A percentile compares a stretch with the other conserved stretches of the same genome.
phyloP scores from a whole-genome alignment of 2,888 invertebrate genomes.

The Candidula unifasciata region DNA sequence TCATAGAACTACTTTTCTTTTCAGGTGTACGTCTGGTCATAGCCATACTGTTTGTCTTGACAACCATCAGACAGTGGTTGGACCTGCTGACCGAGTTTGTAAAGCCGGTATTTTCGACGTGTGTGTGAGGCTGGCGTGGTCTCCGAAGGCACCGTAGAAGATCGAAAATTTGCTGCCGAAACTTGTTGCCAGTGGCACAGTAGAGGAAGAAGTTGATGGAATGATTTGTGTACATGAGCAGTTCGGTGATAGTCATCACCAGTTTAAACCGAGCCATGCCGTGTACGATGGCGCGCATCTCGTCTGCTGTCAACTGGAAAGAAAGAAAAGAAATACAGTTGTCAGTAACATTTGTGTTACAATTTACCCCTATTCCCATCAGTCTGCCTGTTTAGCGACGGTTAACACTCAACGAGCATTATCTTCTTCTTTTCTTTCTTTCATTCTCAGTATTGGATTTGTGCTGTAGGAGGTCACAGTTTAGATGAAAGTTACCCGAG shows the following conservation, averaged over 20 bases:
- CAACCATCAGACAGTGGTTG: not conserved
- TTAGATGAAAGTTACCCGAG: too few relatives aligned
- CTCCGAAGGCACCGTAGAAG: constrained; percentile 35
- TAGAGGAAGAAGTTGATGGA: constrained; percentile 71
- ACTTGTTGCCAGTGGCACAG: constrained; percentile 68
- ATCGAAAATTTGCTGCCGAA: constrained; percentile 64
- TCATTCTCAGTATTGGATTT: too few relatives aligned
- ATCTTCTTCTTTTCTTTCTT: too few relatives aligned
- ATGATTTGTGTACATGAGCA: constrained; percentile 71
- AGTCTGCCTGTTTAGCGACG: too few relatives aligned
- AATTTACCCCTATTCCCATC: too few relatives aligned
- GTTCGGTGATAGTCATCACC: constrained; percentile 59
- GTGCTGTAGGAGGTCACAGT: too few relatives aligned
- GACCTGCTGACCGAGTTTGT: constrained; percentile 11
- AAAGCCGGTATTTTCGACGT: not conserved
- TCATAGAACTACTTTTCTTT: constrained; percentile 26
- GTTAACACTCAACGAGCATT: too few relatives aligned
- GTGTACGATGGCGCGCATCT: not conserved
- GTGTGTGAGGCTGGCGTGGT: not conserved
- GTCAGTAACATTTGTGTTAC: too few relatives aligned
- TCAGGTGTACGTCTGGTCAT: not conserved
- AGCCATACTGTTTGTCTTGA: not conserved
- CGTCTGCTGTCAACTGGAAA: constrained; percentile 2
- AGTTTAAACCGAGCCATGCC: constrained; percentile 58
- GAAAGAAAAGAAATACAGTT: not conserved